Conservation (phyloP, 2,888 invertebrate species). For the Chydorus sphaericus region DNA sequence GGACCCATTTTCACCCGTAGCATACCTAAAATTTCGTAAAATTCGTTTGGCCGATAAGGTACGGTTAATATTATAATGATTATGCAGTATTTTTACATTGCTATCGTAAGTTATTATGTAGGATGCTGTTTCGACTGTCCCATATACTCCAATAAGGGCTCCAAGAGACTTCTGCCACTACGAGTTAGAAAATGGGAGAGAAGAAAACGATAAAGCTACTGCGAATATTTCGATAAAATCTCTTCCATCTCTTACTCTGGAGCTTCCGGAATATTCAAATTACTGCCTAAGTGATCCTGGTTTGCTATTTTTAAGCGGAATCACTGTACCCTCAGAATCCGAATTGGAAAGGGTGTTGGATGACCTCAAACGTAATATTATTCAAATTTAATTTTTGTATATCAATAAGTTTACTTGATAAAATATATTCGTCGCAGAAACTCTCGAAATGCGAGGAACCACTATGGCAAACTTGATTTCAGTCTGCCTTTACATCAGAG, state of each 20-base stretch:
- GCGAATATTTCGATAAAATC: too few relatives aligned
- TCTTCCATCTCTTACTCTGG: too few relatives aligned
- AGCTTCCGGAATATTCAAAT: too few relatives aligned
- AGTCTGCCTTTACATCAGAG: constrained; percentile 66
- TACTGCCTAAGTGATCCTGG: background rate
- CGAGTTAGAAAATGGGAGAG: background rate
- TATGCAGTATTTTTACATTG: background rate
- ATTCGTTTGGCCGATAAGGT: constrained; percentile 28
- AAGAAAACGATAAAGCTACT: too few relatives aligned
- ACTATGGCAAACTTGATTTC: constrained; percentile 54
- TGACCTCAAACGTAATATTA: background rate
- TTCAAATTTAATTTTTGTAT: background rate
- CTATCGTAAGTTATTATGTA: background rate
- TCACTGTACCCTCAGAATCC: background rate
- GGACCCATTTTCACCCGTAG: constrained; percentile 87
- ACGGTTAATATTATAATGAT: background rate
- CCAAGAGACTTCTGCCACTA: background rate
- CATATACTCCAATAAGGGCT: background rate
- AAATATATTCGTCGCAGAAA: constrained; percentile 28
- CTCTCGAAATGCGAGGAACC: constrained; percentile 36
- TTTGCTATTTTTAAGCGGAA: background rate
- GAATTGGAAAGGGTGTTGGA: background rate
- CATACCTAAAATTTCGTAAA: constrained; percentile 75
- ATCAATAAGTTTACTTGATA: background rate
- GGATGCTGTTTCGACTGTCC: background rate